Percentiles rank a stretch among this genome's conserved stretches.
phyloP scores from a whole-genome alignment of 2,888 invertebrate species.

The Eupeodes luniger region DNA sequence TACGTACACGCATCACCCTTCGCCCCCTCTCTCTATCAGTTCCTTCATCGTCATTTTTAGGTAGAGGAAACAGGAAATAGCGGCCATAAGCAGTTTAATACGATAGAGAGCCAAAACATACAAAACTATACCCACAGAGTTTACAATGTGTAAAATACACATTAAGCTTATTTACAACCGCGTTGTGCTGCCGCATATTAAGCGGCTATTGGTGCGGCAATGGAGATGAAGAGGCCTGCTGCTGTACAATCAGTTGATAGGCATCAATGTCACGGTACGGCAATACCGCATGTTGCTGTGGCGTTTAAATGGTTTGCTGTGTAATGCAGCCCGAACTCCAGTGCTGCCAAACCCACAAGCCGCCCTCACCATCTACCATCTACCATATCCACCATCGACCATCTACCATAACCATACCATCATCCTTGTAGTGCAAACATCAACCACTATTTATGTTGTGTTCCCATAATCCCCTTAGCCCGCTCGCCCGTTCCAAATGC shows the following conservation, averaged over 20 bases:
- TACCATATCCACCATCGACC: not conserved
- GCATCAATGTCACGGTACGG: constrained; percentile 44
- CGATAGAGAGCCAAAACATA: constrained; percentile 64
- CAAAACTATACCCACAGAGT: constrained; percentile 65
- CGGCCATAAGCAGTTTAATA: constrained; percentile 54
- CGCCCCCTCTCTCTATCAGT: not conserved
- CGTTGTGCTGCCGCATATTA: constrained; percentile 71
- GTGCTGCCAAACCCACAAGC: not conserved
- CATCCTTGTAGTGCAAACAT: constrained; percentile 33
- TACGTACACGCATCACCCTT: not conserved
- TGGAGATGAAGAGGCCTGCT: constrained; percentile 14
- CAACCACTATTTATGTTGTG: constrained; percentile 61
- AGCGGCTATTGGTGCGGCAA: constrained; percentile 41
- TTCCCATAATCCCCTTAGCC: constrained; percentile 26
- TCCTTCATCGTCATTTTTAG: constrained; percentile 11
- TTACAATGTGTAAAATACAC: constrained; percentile 74
- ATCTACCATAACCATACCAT: not conserved
- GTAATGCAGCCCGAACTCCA: constrained; percentile 14
- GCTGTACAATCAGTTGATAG: constrained; percentile 53
- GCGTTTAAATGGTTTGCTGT: constrained; percentile 63
- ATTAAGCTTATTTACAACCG: constrained; percentile 72
- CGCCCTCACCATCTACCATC: not conserved
- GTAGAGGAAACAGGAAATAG: constrained; percentile 1
- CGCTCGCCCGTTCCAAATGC: not conserved
- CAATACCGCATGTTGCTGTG: constrained; percentile 60